Evolutionary conservation across 92 coral and sea anemone genomes (phyloP), one percentile per base, ranked within the genome.

Genomic region (Actinernus sp.): DNA sequence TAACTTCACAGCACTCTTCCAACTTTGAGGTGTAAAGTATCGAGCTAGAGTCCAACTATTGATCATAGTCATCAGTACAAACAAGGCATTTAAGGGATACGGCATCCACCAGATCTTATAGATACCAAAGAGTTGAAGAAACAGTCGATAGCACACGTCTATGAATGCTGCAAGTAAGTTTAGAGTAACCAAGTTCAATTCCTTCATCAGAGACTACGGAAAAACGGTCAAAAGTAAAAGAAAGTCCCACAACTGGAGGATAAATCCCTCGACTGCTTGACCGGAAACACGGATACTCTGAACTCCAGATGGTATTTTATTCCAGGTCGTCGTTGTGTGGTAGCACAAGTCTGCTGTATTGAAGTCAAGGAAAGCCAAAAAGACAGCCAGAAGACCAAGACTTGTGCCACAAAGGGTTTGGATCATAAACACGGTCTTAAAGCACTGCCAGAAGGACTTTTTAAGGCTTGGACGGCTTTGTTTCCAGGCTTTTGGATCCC

Each of bases 301-400:
- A 11, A 77, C 63, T 12, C 43, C 26, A 0, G 19, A 37, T 7
- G 85, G 85, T 62, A 77, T 71, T 0, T 57, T 26, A 51, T 55
- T 17, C 77, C 76, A 66, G 27, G 52, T 64, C 45, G 49, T 45
- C 81, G 38, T 45, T 50, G n/a, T 65, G 26, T 44, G 65, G 33
- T 65, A 73, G 62, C 88, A 82, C 8, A 82, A 59, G 32, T 82
- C 65, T 6, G 83, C 81, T 17, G 79, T 83, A 43, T 75, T 83
- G 56, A 83, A 61, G 54, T 83, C 89, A 31, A 82, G 0, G 39
- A 76, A 48, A 8, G 58, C 81, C 11, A 77, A 54, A 13, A 73
- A 51, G 4, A 77, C 63, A 0, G 77, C 85, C 13, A 84, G 41
- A 1, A 77, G 25, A 3, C 87, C 87, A 27, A 81, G 57, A 1